phyloP scores from a whole-genome alignment of 2,888 invertebrate genomes.

The Abscondita cerata region DNA sequence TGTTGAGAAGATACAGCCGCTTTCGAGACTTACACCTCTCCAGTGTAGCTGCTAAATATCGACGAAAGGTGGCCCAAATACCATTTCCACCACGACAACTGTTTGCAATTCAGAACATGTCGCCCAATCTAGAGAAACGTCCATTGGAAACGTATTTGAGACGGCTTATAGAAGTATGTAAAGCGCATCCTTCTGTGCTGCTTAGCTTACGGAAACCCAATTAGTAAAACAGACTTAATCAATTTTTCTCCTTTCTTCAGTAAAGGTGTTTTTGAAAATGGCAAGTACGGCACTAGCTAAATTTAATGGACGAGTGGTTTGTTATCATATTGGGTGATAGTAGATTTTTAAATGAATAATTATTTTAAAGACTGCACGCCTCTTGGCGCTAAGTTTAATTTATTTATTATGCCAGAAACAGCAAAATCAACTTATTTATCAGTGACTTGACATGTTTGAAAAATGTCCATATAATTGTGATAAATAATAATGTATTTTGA shows the following conservation, averaged over 20 bases:
- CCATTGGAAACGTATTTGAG: constrained; percentile 79
- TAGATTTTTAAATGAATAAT: background rate
- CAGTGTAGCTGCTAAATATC: constrained; percentile 80
- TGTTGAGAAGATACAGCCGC: constrained; percentile 83
- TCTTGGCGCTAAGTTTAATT: background rate
- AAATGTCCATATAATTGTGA: background rate
- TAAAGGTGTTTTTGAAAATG: constrained; percentile 87
- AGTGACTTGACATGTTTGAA: too few relatives aligned
- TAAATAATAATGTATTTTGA: background rate
- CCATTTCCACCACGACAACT: constrained; percentile 82
- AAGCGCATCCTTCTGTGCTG: constrained; percentile 74
- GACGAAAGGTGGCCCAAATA: constrained; percentile 78
- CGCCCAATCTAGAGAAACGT: constrained; percentile 75
- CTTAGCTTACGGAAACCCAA: constrained; percentile 61
- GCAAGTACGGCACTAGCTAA: constrained; percentile 81
- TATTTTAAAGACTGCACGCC: constrained; percentile 14
- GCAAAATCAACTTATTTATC: too few relatives aligned
- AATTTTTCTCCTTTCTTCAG: constrained; percentile 85
- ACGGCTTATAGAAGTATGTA: constrained; percentile 73
- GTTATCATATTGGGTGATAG: constrained; percentile 20
- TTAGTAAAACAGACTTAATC: constrained; percentile 73
- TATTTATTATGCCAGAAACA: too few relatives aligned
- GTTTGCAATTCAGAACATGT: constrained; percentile 74
- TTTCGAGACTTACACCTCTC: constrained; percentile 86
- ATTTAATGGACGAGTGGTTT: constrained; percentile 10